Conservation (phyloP, 2,888 invertebrate species). For the Patella ulyssiponensis region DNA sequence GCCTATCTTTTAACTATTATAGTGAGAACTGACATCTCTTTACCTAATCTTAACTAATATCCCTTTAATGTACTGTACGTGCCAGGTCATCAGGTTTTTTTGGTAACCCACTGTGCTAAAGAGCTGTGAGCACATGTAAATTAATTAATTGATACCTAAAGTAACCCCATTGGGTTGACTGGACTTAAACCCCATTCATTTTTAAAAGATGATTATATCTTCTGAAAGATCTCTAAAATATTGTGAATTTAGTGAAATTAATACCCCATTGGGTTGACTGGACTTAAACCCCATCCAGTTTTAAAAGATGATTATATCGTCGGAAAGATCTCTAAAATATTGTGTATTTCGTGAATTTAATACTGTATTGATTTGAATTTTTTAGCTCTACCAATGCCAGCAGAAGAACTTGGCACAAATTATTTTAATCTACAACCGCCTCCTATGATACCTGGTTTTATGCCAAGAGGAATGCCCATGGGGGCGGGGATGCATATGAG, state of each 20-base stretch:
- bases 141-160: too few species aligned
- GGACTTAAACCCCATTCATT: not conserved
- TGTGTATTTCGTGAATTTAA: not conserved
- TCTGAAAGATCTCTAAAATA: not conserved
- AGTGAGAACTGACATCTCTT: too few species aligned
- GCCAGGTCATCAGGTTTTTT: too few species aligned
- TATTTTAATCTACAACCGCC: constrained; percentile 78
- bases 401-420: constrained; percentile 76
- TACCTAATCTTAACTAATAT: too few species aligned
- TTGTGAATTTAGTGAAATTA: not conserved
- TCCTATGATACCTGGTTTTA: constrained; percentile 53
- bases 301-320: not conserved
- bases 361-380: constrained; percentile 22
- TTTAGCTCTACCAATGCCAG: constrained; percentile 77
- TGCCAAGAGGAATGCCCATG: constrained; percentile 70
- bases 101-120: too few species aligned
- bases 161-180: too few species aligned
- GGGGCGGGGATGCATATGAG: constrained; percentile 73
- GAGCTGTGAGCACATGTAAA: too few species aligned
- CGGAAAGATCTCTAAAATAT: not conserved
- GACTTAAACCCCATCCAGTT: not conserved
- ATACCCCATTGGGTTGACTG: not conserved
- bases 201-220: not conserved
- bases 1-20: too few species aligned
- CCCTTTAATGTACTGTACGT: too few species aligned